Evolutionary conservation across 2,113 vertebrate genomes (phyloP).

Genomic region (Cepphus grylle): DNA sequence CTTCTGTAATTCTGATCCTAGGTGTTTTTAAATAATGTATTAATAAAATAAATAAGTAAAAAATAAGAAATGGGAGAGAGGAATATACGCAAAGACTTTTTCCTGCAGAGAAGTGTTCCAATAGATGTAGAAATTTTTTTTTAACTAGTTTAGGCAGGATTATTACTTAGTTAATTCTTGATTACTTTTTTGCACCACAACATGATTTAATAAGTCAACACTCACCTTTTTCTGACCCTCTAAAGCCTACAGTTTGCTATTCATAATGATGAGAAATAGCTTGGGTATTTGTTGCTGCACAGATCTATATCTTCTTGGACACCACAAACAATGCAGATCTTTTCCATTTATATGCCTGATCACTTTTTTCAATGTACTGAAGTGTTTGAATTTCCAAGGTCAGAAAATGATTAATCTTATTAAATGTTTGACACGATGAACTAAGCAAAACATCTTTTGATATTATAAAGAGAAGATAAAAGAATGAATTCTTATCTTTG

Average conservation of each 20-base stretch:
- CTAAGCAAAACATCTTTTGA: slow-evolving; percentile 47
- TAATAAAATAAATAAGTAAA: background rate
- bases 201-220: background rate
- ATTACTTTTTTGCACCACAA: background rate
- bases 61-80: background rate
- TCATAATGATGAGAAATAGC: background rate
- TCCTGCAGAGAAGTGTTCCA: background rate
- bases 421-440: slow-evolving; percentile 53
- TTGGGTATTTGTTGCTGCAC: background rate
- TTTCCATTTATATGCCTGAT: slow-evolving; percentile 28
- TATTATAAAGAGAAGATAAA: slow-evolving; percentile 57
- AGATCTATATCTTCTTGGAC: slow-evolving; percentile 4
- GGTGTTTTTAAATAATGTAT: background rate
- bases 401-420: slow-evolving; percentile 58
- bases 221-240: slow-evolving; percentile 3
- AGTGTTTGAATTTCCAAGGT: slow-evolving; percentile 44
- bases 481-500: slow-evolving; percentile 55
- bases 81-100: background rate
- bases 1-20: background rate
- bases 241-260: slow-evolving; percentile 14
- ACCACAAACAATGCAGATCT: background rate
- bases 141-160: background rate
- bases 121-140: background rate
- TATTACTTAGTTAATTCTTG: slow-evolving; percentile 6
- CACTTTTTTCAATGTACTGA: slow-evolving; percentile 39